Evolutionary conservation across 2,888 invertebrate genomes (phyloP), one percentile per base, ranked within the genome.

Genomic region (Ornithoptera alexandrae): DNA sequence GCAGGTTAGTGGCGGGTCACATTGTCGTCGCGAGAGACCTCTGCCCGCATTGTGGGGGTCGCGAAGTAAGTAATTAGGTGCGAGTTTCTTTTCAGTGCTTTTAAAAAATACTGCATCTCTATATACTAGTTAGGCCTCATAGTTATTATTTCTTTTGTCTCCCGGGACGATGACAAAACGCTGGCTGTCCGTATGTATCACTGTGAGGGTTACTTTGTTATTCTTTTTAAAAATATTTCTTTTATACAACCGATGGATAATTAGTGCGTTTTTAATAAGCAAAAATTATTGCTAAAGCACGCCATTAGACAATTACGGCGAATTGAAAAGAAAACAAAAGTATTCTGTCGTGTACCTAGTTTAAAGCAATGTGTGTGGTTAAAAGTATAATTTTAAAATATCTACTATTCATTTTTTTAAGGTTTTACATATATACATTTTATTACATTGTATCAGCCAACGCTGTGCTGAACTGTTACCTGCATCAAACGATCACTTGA

Each of bases 61-160:
- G 82, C 79, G 83, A 78, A 83, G 87, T 90, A 89, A 90, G 90
- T 90, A 90, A 90, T 90, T 90, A 90, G 91, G 88, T 85, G 86
- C 82, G 83, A 85, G 80, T 79, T 82, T 73, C 76, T 78, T 82
- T 82, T 81, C 67, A 78, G 74, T 71, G 70, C 69, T 66, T 70
- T 74, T 75, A 76, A 75, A 78, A 30, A 70, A 74, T 75, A 73
- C 68, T 72, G 68, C 74, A 76, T 80, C 80, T 76, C 80, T 80
- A 78, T 76, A 75, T 77, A 73, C 73, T 72, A 75, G 68, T 72
- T 74, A 73, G 72, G 66, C 64, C 57, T 56, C 70, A 70, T 70
- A 59, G 63, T 70, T 67, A 70, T 70, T 64, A 70, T 67, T 60
- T 63, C 70, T 67, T 67, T 70, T 70, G 67, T 70, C 46, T 58